Conservation (phyloP, 2,888 invertebrate genomes). For the Patella ulyssiponensis region DNA sequence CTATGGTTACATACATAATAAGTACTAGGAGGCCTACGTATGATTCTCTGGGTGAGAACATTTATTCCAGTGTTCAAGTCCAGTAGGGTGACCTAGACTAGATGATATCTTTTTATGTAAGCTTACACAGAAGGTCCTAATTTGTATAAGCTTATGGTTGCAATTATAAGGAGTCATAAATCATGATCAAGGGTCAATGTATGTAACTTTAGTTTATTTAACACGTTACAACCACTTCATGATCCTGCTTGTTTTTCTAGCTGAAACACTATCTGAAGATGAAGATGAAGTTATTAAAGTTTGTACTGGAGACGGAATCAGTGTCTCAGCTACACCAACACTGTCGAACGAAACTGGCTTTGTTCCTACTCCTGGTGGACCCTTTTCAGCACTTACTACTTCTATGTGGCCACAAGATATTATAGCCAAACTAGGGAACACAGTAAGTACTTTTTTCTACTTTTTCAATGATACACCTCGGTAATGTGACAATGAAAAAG, state of each 20-base stretch:
- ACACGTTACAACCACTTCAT: neutral
- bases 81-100: too few relatives aligned
- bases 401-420: conserved; percentile 98
- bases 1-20: too few relatives aligned
- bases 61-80: too few relatives aligned
- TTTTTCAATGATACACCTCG: neutral
- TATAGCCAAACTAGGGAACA: conserved; percentile 78
- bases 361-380: conserved; percentile 78
- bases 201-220: neutral
- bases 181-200: neutral
- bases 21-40: too few relatives aligned
- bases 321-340: conserved; percentile 76
- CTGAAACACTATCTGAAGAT: conserved; percentile 81
- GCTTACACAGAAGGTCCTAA: too few relatives aligned
- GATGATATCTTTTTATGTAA: too few relatives aligned
- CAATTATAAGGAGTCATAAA: too few relatives aligned
- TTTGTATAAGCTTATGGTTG: too few relatives aligned
- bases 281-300: conserved; percentile 73
- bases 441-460: conserved; percentile 48
- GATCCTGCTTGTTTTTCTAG: conserved; percentile 54
- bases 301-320: conserved; percentile 78
- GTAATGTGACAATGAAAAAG: too few relatives aligned
- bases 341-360: conserved; percentile 57
- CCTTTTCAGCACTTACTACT: conserved; percentile 93
- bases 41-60: too few relatives aligned